phyloP scores from a whole-genome alignment of 2,888 invertebrate species.

The Leptopilina drosophilae region DNA sequence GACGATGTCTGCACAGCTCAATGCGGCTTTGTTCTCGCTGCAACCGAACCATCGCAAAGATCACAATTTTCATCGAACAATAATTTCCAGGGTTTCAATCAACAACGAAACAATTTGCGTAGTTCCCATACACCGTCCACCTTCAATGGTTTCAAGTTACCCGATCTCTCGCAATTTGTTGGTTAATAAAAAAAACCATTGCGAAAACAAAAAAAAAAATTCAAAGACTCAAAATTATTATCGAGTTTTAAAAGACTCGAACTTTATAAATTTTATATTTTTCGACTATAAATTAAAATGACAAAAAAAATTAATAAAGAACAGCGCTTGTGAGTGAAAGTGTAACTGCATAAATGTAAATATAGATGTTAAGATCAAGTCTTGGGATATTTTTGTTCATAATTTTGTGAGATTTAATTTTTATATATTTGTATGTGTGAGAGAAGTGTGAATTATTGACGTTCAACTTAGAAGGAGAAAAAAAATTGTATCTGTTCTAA shows the following conservation, averaged over 20 bases:
- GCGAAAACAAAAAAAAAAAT: too few relatives aligned
- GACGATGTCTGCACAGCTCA: constrained; percentile 95
- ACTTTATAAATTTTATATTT: too few relatives aligned
- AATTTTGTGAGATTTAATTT: constrained; percentile 1
- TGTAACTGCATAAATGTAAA: constrained; percentile 63
- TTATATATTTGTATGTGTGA: background rate
- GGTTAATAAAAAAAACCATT: constrained; percentile 72
- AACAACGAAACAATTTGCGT: constrained; percentile 63
- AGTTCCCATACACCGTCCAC: constrained; percentile 69
- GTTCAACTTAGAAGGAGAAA: background rate
- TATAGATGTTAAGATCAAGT: constrained; percentile 66
- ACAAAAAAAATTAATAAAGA: background rate
- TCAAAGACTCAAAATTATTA: too few relatives aligned
- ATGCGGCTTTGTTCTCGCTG: constrained; percentile 85
- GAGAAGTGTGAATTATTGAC: background rate
- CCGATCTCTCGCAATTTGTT: constrained; percentile 86
- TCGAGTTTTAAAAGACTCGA: too few relatives aligned
- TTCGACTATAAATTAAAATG: too few relatives aligned
- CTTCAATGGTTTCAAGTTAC: constrained; percentile 85
- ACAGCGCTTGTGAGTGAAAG: constrained; percentile 28
- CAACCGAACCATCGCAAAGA: constrained; percentile 67
- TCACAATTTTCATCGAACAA: constrained; percentile 66
- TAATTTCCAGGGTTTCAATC: constrained; percentile 63
- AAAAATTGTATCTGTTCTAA: background rate
- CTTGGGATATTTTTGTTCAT: constrained; percentile 39